A percentile compares a stretch with the other conserved stretches of the same genome.
These are phyloP conservation scores for Endomychus coccineus DNA, from an alignment of 2,888 invertebrate species.

Conservation along the genomic window DNA sequence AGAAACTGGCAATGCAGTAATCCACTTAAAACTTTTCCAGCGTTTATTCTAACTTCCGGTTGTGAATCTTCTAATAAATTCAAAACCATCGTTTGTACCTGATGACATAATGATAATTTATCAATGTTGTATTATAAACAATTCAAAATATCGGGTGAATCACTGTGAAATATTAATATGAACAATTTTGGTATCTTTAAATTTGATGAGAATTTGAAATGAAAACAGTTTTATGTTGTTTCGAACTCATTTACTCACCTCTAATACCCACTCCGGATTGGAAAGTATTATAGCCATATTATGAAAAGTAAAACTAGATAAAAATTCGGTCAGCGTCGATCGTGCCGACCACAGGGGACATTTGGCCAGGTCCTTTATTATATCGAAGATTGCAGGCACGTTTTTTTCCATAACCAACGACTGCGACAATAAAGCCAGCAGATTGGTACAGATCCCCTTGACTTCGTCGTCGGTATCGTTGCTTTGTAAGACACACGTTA, in stretches of 20 bases:
- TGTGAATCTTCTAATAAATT: conserved; percentile 60
- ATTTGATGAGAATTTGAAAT: too few relatives aligned
- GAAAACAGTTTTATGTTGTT: too few relatives aligned
- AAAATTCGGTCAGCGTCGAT: conserved; percentile 57
- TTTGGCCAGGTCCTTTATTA: conserved; percentile 43
- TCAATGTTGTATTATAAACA: too few relatives aligned
- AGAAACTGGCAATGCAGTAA: conserved; percentile 80
- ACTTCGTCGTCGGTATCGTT: conserved; percentile 74
- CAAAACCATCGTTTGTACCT: conserved; percentile 55
- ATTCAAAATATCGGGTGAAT: too few relatives aligned
- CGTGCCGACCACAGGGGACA: conserved; percentile 63
- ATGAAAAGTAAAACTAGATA: conserved; percentile 65
- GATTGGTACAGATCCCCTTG: conserved; percentile 55
- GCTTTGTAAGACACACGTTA: conserved; percentile 68
- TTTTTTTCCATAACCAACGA: conserved; percentile 51
- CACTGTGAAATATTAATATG: too few relatives aligned
- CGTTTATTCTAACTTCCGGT: conserved; percentile 75
- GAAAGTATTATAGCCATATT: conserved; percentile 59
- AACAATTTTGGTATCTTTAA: too few relatives aligned
- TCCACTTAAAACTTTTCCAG: conserved; percentile 76
- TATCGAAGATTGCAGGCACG: conserved; percentile 52
- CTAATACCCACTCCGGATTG: conserved; percentile 46
- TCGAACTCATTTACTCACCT: conserved; percentile 44
- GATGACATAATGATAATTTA: conserved; percentile 21
- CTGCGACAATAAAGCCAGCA: conserved; percentile 63